Evolutionary conservation across 2,797 vertebrate genomes (phyloP).

Genomic region (Buphagus erythrorhynchus): DNA sequence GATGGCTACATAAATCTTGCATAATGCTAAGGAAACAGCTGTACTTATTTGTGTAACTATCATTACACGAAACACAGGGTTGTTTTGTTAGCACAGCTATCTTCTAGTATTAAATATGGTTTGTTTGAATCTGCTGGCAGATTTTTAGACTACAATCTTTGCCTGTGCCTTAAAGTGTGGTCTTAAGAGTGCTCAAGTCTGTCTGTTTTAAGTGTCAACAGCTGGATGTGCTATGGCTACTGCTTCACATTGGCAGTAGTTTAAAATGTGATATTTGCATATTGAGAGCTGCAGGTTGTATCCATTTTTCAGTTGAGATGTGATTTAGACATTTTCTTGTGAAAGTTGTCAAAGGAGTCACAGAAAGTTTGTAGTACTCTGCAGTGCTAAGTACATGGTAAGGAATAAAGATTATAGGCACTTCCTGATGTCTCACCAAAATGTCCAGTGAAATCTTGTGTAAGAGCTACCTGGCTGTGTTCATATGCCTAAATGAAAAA

Average conservation of each 20-base stretch:
- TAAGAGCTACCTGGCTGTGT: background rate
- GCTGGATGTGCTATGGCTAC: background rate
- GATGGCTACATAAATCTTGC: background rate
- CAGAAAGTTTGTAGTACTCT: background rate
- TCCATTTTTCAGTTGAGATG: background rate
- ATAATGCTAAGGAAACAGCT: background rate
- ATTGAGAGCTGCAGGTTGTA: background rate
- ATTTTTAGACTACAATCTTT: background rate
- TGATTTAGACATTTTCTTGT: background rate
- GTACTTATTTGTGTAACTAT: background rate
- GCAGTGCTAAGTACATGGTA: background rate
- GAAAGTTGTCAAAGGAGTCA: background rate
- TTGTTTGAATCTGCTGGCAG: background rate
- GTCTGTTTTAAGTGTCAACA: background rate
- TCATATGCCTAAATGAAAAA: background rate
- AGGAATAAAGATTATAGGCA: background rate
- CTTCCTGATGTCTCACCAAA: background rate
- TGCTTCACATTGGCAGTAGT: background rate
- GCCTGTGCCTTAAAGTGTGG: background rate
- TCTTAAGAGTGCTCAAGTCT: background rate
- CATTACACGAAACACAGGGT: background rate
- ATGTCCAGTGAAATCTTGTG: background rate
- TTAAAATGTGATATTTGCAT: background rate
- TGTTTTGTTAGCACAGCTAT: background rate
- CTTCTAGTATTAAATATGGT: background rate